Evolutionary conservation across 2,888 invertebrate genomes (phyloP).

Genomic region (Dicyrtomina minuta): DNA sequence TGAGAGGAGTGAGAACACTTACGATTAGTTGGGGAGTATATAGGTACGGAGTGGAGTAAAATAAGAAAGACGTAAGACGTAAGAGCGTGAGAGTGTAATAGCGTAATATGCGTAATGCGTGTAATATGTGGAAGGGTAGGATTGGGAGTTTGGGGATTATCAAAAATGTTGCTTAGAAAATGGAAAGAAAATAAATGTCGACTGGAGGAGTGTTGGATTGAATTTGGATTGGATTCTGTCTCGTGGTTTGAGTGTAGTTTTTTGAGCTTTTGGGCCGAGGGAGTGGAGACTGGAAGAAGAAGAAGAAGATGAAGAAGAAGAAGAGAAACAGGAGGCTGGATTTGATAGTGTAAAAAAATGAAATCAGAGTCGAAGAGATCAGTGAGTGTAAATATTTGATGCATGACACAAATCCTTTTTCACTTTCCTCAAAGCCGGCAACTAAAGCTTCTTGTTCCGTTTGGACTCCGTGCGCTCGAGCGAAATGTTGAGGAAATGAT

Average conservation of each 20-base stretch:
- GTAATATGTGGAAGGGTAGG: not conserved
- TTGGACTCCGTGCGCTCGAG: constrained; percentile 18
- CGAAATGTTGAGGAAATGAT: constrained; percentile 38
- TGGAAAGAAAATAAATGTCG: constrained; percentile 26
- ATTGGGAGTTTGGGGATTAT: constrained; percentile 1
- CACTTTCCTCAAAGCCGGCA: constrained; percentile 9
- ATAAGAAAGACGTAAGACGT: too few species aligned
- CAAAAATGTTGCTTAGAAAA: constrained; percentile 9
- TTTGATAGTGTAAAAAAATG: constrained; percentile 29
- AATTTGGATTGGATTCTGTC: constrained; percentile 15
- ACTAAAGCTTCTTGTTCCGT: constrained; percentile 20
- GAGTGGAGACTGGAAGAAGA: not conserved
- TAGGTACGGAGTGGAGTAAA: too few species aligned
- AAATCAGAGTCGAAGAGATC: constrained; percentile 32
- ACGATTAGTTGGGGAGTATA: too few species aligned
- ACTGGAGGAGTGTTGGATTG: constrained; percentile 23
- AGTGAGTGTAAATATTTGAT: constrained; percentile 34
- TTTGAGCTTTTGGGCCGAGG: not conserved
- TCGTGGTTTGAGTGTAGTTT: not conserved
- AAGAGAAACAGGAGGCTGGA: constrained; percentile 4
- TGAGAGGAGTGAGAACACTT: too few species aligned
- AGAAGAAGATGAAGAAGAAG: not conserved
- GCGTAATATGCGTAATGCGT: not conserved
- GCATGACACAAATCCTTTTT: constrained; percentile 30
- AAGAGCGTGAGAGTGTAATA: not conserved